phyloP scores from a whole-genome alignment of 2,888 invertebrate genomes.

The Tipula unca region DNA sequence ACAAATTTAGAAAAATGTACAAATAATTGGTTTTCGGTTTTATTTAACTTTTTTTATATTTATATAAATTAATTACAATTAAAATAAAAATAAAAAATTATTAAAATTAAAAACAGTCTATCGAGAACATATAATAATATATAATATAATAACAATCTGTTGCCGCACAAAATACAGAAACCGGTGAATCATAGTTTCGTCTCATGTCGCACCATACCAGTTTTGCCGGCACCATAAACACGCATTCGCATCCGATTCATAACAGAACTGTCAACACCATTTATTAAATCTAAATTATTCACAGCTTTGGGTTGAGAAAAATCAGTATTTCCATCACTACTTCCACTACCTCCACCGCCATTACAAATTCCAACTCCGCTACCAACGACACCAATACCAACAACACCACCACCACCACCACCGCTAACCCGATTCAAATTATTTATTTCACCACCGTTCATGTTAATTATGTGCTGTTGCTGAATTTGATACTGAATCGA shows the following conservation, averaged over 20 bases:
- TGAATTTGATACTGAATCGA: neutral
- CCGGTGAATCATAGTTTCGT: conserved; percentile 28
- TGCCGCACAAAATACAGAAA: neutral
- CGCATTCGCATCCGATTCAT: conserved; percentile 28
- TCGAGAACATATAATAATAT: neutral
- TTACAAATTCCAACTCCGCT: neutral
- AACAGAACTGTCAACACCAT: conserved; percentile 28
- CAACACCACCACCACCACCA: neutral
- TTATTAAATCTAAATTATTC: conserved; percentile 31
- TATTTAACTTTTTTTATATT: neutral
- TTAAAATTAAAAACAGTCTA: conserved; percentile 14
- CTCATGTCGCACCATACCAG: conserved; percentile 29
- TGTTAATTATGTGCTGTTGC: neutral
- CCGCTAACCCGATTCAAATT: neutral
- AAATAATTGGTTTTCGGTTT: neutral
- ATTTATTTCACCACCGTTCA: neutral
- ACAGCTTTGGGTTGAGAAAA: conserved; percentile 25
- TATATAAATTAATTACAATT: neutral
- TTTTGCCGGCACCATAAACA: conserved; percentile 28
- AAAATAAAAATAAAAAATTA: neutral
- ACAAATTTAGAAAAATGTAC: neutral
- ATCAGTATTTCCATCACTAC: conserved; percentile 8
- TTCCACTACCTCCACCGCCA: neutral
- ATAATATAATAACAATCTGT: neutral
- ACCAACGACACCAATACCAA: neutral